phyloP scores from a whole-genome alignment of 2,888 invertebrate genomes.

The Hirtodrosophila confusa region DNA sequence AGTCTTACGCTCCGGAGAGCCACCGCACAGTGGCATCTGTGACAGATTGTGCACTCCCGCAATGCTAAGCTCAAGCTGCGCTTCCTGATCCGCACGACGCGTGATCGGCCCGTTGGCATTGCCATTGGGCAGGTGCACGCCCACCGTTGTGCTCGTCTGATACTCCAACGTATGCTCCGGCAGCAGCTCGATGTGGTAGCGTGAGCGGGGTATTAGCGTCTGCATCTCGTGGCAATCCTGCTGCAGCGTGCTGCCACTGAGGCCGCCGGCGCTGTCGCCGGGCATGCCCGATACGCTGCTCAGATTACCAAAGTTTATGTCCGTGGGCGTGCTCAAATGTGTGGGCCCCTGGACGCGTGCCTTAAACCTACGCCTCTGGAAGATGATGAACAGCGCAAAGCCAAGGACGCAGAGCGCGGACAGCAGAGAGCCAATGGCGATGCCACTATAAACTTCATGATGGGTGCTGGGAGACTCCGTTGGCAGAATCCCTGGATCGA shows the following conservation, averaged over 20 bases:
- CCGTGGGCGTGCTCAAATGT: conserved; percentile 80
- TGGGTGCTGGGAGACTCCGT: conserved; percentile 60
- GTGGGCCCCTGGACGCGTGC: conserved; percentile 79
- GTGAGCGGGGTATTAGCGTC: conserved; percentile 82
- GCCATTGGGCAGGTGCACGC: conserved; percentile 74
- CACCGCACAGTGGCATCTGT: conserved; percentile 76
- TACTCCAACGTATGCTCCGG: conserved; percentile 72
- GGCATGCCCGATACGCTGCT: conserved; percentile 78
- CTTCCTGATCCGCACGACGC: conserved; percentile 48
- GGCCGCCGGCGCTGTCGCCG: conserved; percentile 80
- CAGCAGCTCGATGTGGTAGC: conserved; percentile 72
- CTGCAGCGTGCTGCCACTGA: conserved; percentile 80
- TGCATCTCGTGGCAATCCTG: conserved; percentile 84
- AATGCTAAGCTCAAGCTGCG: conserved; percentile 56
- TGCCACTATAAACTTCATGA: conserved; percentile 81
- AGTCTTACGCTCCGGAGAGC: conserved; percentile 70
- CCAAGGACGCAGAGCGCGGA: conserved; percentile 80
- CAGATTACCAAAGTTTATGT: conserved; percentile 81
- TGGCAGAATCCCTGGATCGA: conserved; percentile 69
- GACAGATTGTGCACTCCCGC: conserved; percentile 77
- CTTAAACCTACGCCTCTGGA: conserved; percentile 82
- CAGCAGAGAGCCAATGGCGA: conserved; percentile 81
- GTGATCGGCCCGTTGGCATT: conserved; percentile 57
- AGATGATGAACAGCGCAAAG: conserved; percentile 81
- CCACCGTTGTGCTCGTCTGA: conserved; percentile 70